Percentiles rank a stretch among this genome's conserved stretches.
Evolutionary conservation across 1,140 invertebrate genomes (phyloP).

Genomic region (Eueides isabella): DNA sequence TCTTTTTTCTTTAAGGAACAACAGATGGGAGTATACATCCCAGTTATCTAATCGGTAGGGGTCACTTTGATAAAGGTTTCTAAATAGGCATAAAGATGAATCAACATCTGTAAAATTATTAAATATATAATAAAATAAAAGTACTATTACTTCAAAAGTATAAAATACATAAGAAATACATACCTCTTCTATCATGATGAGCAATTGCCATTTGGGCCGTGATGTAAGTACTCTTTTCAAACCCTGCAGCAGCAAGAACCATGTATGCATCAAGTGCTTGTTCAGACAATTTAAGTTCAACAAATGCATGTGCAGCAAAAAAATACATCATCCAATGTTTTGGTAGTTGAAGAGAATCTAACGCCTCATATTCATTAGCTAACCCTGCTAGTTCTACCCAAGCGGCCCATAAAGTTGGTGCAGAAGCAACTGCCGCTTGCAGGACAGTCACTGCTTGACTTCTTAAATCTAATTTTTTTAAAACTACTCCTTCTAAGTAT

Average conservation of each 20-base stretch:
- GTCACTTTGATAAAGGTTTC: constrained; percentile 91
- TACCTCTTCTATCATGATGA: constrained; percentile 96
- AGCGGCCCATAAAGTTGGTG: constrained; percentile 95
- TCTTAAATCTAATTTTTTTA: constrained; percentile 93
- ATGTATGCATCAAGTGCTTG: constrained; percentile 93
- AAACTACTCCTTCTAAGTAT: constrained; percentile 95
- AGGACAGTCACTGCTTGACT: constrained; percentile 87
- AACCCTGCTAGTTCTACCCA: constrained; percentile 96
- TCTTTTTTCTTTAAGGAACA: constrained; percentile 97
- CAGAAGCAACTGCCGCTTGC: constrained; percentile 88
- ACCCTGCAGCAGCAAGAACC: constrained; percentile 89
- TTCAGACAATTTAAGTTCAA: constrained; percentile 95
- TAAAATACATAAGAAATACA: constrained; percentile 6
- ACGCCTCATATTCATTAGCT: constrained; percentile 89
- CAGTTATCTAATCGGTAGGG: constrained; percentile 97
- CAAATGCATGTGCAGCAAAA: constrained; percentile 94
- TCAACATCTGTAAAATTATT: constrained; percentile 89
- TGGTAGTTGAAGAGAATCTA: constrained; percentile 88
- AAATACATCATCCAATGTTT: constrained; percentile 98
- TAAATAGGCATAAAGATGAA: constrained; percentile 93
- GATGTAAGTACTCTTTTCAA: constrained; percentile 94
- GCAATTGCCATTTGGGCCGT: constrained; percentile 95
- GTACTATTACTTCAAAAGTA: neutral
- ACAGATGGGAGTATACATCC: constrained; percentile 97
- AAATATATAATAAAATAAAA: neutral